These are phyloP conservation scores for Drosophila sulfurigaster DNA, from an alignment of 1,140 invertebrate species.

Conservation along the genomic window DNA sequence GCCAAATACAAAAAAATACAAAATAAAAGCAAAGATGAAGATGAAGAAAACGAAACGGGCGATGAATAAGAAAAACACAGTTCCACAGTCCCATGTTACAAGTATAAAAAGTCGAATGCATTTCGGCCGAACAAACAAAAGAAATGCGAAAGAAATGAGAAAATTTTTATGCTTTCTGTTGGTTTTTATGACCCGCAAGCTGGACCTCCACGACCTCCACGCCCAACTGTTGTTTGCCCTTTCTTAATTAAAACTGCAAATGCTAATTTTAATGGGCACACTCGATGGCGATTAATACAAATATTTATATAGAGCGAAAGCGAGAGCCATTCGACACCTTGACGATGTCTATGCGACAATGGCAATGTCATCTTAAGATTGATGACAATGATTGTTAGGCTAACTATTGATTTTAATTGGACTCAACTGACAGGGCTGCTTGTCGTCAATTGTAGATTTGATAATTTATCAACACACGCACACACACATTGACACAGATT, in stretches of 20 bases:
- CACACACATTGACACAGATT: neutral
- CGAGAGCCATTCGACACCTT: slow-evolving; percentile 5
- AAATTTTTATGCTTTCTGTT: slow-evolving; percentile 10
- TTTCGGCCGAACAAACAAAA: slow-evolving; percentile 39
- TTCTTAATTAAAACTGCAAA: slow-evolving; percentile 77
- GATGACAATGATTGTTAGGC: slow-evolving; percentile 14
- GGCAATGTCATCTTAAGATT: slow-evolving; percentile 10
- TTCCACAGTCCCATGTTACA: slow-evolving; percentile 16
- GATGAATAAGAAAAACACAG: slow-evolving; percentile 19
- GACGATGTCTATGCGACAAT: slow-evolving; percentile 16
- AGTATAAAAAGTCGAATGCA: slow-evolving; percentile 59
- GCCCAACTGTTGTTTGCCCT: slow-evolving; percentile 33
- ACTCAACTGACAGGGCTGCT: slow-evolving; percentile 46
- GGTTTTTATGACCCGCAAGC: slow-evolving; percentile 15
- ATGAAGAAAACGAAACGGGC: slow-evolving; percentile 18
- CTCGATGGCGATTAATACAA: slow-evolving; percentile 2
- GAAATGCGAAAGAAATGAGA: slow-evolving; percentile 32
- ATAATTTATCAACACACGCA: slow-evolving; percentile 39
- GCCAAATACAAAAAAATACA: slow-evolving; percentile 16
- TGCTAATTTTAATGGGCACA: slow-evolving; percentile 57
- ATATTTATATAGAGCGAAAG: slow-evolving; percentile 16
- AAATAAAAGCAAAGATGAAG: slow-evolving; percentile 28
- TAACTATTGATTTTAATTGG: slow-evolving; percentile 70
- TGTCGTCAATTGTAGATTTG: slow-evolving; percentile 62
- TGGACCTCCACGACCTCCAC: slow-evolving; percentile 14